Evolutionary conservation across 2,113 vertebrate genomes (phyloP), one percentile per base, ranked within the genome.

Genomic region (Australoheros scitulus): DNA sequence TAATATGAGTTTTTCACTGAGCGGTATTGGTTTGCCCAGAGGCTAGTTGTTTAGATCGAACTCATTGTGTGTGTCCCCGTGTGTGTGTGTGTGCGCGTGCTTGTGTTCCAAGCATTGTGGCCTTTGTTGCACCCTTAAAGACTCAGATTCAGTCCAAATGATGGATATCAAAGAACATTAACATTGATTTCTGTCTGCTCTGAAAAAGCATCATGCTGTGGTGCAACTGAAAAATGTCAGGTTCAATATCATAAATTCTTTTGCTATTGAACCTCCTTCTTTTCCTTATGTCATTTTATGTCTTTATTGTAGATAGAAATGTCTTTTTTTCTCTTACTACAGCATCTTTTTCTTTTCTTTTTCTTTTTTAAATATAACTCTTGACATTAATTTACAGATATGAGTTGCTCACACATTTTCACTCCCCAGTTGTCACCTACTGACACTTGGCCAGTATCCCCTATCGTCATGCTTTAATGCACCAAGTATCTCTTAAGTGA

Each of bases 81-180:
- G 17, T n/a, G 7, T 79, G 24, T 79, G 24, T 52, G 36, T 81
- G 11, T 22, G 6, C 20, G 17, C 0, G 3, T 70, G 43, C 17
- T 32, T 87, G 61, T 20, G 55, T 80, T 89, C 15, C 13, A 7
- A 50, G 59, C 70, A 81, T 84, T 81, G 60, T 36, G 74, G 78
- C 78, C 57, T 59, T 32, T 81, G 43, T 65, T 61, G 75, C 36
- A 61, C 64, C 65, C 55, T 80, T 82, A 83, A 56, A 82, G 60
- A 87, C 75, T 80, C 58, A 50, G 80, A 91, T 90, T 92, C 75
- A 76, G 77, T 88, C 84, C 43, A 89, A 92, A 87, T 92, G 92
- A 95, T 93, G 85, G 80, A 95, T 94, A 70, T 77, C 57, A 84
- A 70, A 79, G 77, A 87, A 90, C 83, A 91, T 89, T 41, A 59